Conservation (phyloP, 2,797 vertebrate genomes). For the Chaetophractus vellerosus region DNA sequence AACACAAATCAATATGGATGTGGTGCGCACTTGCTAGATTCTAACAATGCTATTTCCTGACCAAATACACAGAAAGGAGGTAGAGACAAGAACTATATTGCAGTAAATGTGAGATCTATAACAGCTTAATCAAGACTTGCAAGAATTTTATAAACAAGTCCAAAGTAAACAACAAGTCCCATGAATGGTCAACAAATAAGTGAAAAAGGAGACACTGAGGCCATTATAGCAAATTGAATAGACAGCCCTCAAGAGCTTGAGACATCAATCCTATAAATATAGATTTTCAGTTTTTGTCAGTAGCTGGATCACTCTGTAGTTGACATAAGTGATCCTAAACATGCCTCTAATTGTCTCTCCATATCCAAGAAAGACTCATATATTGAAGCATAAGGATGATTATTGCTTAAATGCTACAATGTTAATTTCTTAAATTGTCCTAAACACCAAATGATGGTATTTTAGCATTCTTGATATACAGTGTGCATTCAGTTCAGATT, state of each 20-base stretch:
- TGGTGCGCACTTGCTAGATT: background rate
- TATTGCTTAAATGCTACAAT: conserved; percentile 29
- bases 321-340: background rate
- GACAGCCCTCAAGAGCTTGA: background rate
- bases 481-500: conserved; percentile 27
- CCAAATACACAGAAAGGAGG: background rate
- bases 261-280: background rate
- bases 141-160: background rate
- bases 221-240: background rate
- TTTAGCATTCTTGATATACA: conserved; percentile 11
- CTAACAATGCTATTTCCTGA: background rate
- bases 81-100: background rate
- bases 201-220: background rate
- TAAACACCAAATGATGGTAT: background rate
- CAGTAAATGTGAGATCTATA: background rate
- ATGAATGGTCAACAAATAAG: conserved; percentile 9
- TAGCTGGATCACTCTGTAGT: background rate
- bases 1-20: background rate
- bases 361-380: background rate
- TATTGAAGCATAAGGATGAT: background rate
- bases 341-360: background rate
- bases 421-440: background rate
- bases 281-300: background rate
- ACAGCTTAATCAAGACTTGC: too few species aligned
- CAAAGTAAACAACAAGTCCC: background rate